Base-by-base conservation (phyloP, 2,888 invertebrate genomes). In the Perdita meconis region DNA sequence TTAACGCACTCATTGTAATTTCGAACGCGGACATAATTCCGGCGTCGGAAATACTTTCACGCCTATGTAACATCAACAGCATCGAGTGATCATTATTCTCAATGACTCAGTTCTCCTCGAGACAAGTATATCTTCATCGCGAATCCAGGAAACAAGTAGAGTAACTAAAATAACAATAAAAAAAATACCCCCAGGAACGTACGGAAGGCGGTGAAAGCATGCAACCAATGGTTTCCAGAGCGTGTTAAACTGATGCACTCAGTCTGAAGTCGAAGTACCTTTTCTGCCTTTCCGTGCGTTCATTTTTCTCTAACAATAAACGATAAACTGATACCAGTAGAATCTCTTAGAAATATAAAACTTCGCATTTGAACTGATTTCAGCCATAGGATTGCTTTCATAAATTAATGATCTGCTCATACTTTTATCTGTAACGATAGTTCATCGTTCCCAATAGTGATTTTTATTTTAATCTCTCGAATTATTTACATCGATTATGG, bases 191-290 rank as follows among this genome's bases (percentile, higher is more conserved):
- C 42, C 34, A 40, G 40, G 42, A 24, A 22, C 30, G 34, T 16
- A 16, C 0, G 3, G 36, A 22, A 26, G 24, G 26, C 5, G 56
- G 65, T 47, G 47, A 64, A 69, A 76, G 50, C 44, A 30, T 34
- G 68, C 42, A 63, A 70, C 77, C 77, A 78, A 61, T 65, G 66
- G 65, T 56, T 63, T 70, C 61, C 65, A 77, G 78, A 78, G 78
- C 78, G 77, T 78, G 78, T 61, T 70, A 77, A 77, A 70, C 50
- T 36, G 70, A 76, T 78, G 70, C 34, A 69, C 69, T 44, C 56
- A 65, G 59, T 59, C n/a, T 61, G 51, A 53, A 69, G 50, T 61
- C 68, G 36, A 65, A 59, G 66, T 51, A 24, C 22, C 63, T 51
- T 34, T 38, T 59, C 6, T 44, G 51, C 53, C 65, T 60, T 73